Conservation (phyloP, 2,113 vertebrate species). For the Mormyrus iriodes region DNA sequence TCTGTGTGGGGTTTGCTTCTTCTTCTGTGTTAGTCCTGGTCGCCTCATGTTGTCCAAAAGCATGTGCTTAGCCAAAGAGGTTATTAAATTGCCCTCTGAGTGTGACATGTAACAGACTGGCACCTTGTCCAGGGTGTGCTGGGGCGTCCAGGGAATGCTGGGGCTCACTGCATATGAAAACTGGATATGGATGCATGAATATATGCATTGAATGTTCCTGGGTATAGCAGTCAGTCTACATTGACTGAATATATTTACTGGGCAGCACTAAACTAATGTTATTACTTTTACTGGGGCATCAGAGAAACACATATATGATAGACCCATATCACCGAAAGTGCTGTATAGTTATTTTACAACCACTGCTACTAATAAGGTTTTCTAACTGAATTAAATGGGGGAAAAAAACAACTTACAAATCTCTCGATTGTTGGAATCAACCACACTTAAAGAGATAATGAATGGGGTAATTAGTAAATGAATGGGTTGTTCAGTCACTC, state of each 20-base stretch:
- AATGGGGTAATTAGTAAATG: slow-evolving; percentile 56
- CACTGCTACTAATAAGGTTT: background rate
- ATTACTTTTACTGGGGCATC: background rate
- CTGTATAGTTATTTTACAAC: slow-evolving; percentile 3
- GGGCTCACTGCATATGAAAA: background rate
- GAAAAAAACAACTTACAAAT: slow-evolving; percentile 9
- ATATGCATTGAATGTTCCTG: background rate
- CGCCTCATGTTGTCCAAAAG: background rate
- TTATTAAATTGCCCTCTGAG: background rate
- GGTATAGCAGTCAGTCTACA: background rate
- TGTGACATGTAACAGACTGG: background rate
- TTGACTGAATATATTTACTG: background rate
- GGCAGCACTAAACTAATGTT: background rate
- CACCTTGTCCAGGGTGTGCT: background rate
- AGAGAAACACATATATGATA: background rate
- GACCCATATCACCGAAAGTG: background rate
- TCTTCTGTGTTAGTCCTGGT: background rate
- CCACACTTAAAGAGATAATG: slow-evolving; percentile 58
- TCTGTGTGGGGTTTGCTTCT: background rate
- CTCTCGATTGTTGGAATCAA: slow-evolving; percentile 52
- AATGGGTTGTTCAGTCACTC: slow-evolving; percentile 60
- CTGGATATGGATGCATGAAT: background rate
- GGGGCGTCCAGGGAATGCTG: background rate
- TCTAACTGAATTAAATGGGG: background rate
- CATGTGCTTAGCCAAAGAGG: background rate